Base-by-base conservation (phyloP, 1,140 invertebrate genomes). In the Zophobas atratus region DNA sequence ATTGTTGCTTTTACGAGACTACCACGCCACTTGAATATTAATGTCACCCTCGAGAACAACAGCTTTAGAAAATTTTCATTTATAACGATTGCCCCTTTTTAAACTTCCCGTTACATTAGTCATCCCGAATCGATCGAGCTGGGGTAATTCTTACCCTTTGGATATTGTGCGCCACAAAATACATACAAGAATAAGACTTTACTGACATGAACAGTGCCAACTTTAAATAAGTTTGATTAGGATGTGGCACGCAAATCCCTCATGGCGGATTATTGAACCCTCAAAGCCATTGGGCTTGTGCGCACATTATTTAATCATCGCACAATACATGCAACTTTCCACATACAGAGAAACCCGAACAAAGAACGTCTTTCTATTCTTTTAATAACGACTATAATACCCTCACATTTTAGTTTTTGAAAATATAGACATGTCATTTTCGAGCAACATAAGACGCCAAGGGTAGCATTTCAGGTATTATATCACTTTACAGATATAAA, bases 1-100 rank as follows among this genome's bases (percentile, higher is more conserved):
- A 57, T 57, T 57, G 55, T 33, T 57, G 34, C 55, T 35, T 57
- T 57, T 57, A 57, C 55, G 55, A 57, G 55, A 35, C 55, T 2
- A 57, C 32, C 32, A 35, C 55, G 55, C 34, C 34, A 35, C 33
- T 33, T 57, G 55, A 57, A 57, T 57, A 57, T 57, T 57, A 57
- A 57, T 57, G 55, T 57, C 55, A 57, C 55, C 55, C 55, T 35
- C 33, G 55, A 57, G 55, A 20, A 57, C 55, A 57, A 35, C 55
- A 57, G 33, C 55, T 57, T 53, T 57, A 35, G 55, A 57, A 57
- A 57, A 57, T 57, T 57, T 57, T 51, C 49, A 20, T 51, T 51
- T 51, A 51, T 20, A 51, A 4, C 33, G 33, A 57, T 57, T 57
- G 55, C 20, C 49, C 20, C 20, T 2, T 53, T 53, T 53, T 2